A percentile compares a stretch with the other conserved stretches of the same genome.
Evolutionary conservation across 2,113 vertebrate species (phyloP).

Genomic region (Antennarius striatus): DNA sequence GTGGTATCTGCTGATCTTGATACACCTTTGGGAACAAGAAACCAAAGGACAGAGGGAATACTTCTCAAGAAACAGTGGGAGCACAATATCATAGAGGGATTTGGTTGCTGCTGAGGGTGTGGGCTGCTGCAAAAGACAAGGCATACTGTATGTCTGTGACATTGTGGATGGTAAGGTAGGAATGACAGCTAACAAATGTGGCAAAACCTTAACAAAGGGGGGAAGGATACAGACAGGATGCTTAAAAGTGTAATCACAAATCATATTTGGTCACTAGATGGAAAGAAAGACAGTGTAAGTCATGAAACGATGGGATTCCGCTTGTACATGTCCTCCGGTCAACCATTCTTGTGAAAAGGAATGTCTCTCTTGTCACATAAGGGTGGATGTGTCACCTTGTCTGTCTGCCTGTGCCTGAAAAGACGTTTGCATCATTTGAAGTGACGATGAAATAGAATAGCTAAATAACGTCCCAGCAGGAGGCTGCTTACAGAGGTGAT

Average conservation of each 20-base stretch:
- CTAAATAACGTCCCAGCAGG: conserved; percentile 79
- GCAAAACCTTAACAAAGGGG: conserved; percentile 17
- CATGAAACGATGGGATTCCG: conserved; percentile 11
- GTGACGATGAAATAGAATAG: conserved; percentile 77
- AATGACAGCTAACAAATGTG: conserved; percentile 42
- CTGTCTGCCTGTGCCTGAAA: conserved; percentile 56
- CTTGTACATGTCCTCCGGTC: conserved; percentile 19
- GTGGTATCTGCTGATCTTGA: conserved; percentile 64
- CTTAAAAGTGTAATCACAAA: conserved; percentile 19
- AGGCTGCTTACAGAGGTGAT: conserved; percentile 62
- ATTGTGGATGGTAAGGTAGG: conserved; percentile 33
- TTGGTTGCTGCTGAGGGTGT: conserved; percentile 15
- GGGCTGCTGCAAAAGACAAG: conserved; percentile 33
- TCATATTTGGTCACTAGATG: conserved; percentile 21
- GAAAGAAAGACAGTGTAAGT: conserved; percentile 4
- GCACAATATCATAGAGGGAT: conserved; percentile 46
- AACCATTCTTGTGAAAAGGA: conserved; percentile 23
- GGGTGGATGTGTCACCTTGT: conserved; percentile 64
- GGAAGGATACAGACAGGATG: neutral
- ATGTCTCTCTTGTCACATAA: conserved; percentile 38
- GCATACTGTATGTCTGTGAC: conserved; percentile 32
- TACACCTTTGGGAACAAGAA: conserved; percentile 72
- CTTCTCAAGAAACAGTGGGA: conserved; percentile 36
- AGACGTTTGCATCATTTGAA: conserved; percentile 73
- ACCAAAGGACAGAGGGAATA: conserved; percentile 61